phyloP scores from a whole-genome alignment of 2,888 invertebrate species.

The Bombylius major region DNA sequence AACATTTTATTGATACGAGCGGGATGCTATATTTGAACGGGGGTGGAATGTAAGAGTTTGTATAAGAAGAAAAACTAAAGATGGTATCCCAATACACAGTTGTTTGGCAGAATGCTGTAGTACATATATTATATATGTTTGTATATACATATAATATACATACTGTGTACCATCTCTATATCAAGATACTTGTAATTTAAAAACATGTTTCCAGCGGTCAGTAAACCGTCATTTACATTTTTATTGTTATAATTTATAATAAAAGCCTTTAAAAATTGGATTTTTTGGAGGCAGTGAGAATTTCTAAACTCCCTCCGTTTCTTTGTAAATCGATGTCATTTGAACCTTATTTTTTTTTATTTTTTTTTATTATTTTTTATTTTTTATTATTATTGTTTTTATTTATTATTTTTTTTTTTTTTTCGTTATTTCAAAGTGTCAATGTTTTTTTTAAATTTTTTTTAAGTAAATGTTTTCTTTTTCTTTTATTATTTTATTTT shows the following conservation, averaged over 20 bases:
- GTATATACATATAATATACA: neutral
- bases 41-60: no score
- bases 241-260: slow-evolving; percentile 16
- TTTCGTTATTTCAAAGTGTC: neutral
- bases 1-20: no score
- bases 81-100: neutral
- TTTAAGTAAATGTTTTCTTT: no score
- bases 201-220: slow-evolving; percentile 15
- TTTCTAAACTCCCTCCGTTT: neutral
- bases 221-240: slow-evolving; percentile 15
- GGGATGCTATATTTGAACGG: no score
- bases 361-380: neutral
- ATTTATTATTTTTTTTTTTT: neutral
- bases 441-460: neutral
- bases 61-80: neutral
- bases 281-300: slow-evolving; percentile 8
- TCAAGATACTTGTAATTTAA: slow-evolving; percentile 6
- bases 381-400: neutral
- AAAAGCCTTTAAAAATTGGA: slow-evolving; percentile 8
- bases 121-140: neutral
- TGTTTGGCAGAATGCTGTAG: neutral
- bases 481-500: no score
- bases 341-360: neutral
- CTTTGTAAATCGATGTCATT: neutral
- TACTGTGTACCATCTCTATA: neutral